Conservation (phyloP, 2,797 vertebrate genomes). For the Simalia tracyae region DNA sequence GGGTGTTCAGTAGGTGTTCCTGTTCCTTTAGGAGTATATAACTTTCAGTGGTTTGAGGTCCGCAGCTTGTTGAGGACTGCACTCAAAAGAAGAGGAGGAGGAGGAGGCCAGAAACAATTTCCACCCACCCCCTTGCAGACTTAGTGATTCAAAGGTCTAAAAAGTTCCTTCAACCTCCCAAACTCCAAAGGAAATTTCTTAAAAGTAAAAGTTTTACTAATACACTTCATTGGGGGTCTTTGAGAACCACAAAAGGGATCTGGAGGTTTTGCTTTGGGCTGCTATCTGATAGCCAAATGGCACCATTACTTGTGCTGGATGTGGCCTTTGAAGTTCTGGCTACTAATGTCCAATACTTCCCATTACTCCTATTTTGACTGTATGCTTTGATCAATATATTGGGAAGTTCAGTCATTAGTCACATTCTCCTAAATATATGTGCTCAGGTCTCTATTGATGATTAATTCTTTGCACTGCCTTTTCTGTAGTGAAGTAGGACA, state of each 20-base stretch:
- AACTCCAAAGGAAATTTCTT: not conserved
- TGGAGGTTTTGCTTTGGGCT: not conserved
- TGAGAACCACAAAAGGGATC: not conserved
- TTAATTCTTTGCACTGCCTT: not conserved
- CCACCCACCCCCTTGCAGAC: not conserved
- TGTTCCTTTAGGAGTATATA: not conserved
- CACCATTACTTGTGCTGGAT: not conserved
- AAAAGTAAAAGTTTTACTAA: not conserved
- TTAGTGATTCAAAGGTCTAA: not conserved
- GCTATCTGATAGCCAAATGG: not conserved
- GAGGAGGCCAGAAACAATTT: not conserved
- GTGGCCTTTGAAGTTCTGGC: not conserved
- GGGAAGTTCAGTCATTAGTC: not conserved
- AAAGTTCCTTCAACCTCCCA: not conserved
- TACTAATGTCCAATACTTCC: not conserved
- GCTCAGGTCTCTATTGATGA: not conserved
- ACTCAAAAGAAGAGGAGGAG: not conserved
- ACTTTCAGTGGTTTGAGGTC: not conserved
- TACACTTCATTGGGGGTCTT: not conserved
- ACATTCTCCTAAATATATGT: not conserved
- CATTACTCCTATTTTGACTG: not conserved
- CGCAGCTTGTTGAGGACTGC: not conserved
- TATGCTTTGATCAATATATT: not conserved
- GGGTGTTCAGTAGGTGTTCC: not conserved
- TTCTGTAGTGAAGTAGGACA: not conserved